A percentile compares a stretch with the other conserved stretches of the same genome.
Conservation (phyloP, 2,113 vertebrate genomes). For the Hemibagrus wyckioides region DNA sequence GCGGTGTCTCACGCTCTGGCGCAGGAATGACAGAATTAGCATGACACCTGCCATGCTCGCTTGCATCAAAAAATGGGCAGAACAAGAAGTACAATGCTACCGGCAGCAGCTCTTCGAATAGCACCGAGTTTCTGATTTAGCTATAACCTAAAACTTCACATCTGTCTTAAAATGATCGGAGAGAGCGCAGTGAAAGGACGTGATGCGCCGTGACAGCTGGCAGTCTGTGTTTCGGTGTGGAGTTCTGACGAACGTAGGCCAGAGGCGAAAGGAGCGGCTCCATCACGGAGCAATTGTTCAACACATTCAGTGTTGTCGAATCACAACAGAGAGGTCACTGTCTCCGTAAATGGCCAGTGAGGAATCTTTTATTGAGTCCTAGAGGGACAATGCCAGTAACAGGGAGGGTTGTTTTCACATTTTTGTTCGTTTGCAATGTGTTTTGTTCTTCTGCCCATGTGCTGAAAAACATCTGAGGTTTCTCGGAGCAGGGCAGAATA, state of each 20-base stretch:
- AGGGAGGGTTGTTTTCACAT: conserved; percentile 7
- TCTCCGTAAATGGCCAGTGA: conserved; percentile 1
- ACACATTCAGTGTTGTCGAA: conserved; percentile 18
- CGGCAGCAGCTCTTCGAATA: conserved; percentile 37
- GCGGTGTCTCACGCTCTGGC: conserved; percentile 15
- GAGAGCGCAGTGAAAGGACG: conserved; percentile 9
- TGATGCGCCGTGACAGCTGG: conserved; percentile 44
- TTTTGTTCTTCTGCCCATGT: conserved; percentile 3
- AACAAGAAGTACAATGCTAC: background rate
- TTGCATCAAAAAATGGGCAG: conserved; percentile 31
- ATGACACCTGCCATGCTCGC: conserved; percentile 37
- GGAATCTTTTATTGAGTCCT: background rate
- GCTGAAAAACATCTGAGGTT: background rate
- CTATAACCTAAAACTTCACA: conserved; percentile 40
- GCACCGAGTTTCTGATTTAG: conserved; percentile 2
- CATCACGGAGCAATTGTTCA: conserved; percentile 5
- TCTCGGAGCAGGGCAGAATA: background rate
- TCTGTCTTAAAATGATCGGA: conserved; percentile 31
- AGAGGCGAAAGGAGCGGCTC: conserved; percentile 21
- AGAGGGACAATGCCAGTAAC: background rate
- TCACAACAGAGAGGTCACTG: conserved; percentile 3
- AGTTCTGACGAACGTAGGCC: conserved; percentile 43
- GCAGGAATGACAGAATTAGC: conserved; percentile 33
- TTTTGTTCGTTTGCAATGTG: conserved; percentile 3
- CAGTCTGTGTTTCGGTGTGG: conserved; percentile 32